phyloP scores from a whole-genome alignment of 2,888 invertebrate species.

The Diaprepes abbreviatus region DNA sequence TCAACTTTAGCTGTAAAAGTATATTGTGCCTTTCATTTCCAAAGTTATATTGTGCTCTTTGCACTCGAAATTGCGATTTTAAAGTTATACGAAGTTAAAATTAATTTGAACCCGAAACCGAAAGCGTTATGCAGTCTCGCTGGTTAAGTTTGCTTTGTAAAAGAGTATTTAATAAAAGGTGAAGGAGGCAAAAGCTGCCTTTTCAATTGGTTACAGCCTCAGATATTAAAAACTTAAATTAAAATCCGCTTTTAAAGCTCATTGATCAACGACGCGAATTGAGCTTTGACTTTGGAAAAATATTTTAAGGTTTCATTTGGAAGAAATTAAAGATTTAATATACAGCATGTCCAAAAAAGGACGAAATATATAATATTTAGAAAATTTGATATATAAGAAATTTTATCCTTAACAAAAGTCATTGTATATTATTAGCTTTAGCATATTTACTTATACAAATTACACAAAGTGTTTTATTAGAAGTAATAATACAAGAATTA shows the following conservation, averaged over 20 bases:
- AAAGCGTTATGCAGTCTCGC: slow-evolving; percentile 26
- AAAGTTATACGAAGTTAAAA: slow-evolving; percentile 28
- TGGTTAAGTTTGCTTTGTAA: slow-evolving; percentile 7
- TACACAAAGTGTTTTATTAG: no score
- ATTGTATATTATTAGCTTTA: no score
- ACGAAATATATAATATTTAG: no score
- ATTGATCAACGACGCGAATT: neutral
- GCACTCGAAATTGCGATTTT: slow-evolving; percentile 26
- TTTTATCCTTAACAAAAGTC: no score
- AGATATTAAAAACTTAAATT: slow-evolving; percentile 17
- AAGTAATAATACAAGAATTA: no score
- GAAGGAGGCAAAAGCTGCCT: slow-evolving; percentile 16
- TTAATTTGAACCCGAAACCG: slow-evolving; percentile 28
- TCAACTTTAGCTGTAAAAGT: no score
- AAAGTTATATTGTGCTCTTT: slow-evolving; percentile 31
- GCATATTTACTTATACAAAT: no score
- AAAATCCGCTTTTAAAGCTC: neutral
- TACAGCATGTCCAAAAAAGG: no score
- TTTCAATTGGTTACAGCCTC: neutral
- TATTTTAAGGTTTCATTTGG: no score
- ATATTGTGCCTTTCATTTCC: slow-evolving; percentile 23
- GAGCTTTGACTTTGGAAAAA: neutral
- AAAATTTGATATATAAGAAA: no score
- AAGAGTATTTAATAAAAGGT: slow-evolving; percentile 18
- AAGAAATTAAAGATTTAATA: no score